Conservation (phyloP, 37 sponge, comb jelly and placozoan genomes). For the Petrosia ficiformis region DNA sequence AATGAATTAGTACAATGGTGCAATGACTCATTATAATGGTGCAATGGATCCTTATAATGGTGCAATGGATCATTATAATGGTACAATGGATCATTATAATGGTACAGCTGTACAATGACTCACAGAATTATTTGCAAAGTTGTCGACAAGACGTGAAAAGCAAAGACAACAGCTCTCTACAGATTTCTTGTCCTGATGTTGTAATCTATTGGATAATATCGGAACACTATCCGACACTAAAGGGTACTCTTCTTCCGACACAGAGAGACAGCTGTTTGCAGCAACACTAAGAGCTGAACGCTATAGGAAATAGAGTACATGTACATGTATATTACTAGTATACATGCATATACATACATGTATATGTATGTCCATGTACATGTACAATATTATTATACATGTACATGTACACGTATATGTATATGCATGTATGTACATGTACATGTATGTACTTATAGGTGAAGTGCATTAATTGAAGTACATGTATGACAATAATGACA, state of each 20-base stretch:
- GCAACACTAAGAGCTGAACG: constrained; percentile 83
- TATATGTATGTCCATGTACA: not conserved
- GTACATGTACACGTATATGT: too few species aligned
- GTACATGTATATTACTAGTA: not conserved
- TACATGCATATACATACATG: not conserved
- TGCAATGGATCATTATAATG: too few species aligned
- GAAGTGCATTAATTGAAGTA: too few species aligned
- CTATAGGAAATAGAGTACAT: constrained; percentile 41
- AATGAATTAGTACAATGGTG: not conserved
- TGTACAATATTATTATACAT: too few species aligned
- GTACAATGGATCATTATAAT: too few species aligned
- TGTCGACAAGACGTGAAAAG: constrained; percentile 82
- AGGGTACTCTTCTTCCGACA: constrained; percentile 69
- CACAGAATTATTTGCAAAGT: constrained; percentile 41
- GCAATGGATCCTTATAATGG: too few species aligned
- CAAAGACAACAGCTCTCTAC: constrained; percentile 86
- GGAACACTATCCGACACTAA: constrained; percentile 71
- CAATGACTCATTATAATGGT: too few species aligned
- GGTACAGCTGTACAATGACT: too few species aligned
- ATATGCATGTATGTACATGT: too few species aligned
- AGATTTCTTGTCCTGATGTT: constrained; percentile 88
- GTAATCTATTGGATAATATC: constrained; percentile 69
- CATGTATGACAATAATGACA: too few species aligned
- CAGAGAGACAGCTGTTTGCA: constrained; percentile 89
- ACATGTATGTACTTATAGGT: too few species aligned